Base-by-base conservation (phyloP, 2,113 vertebrate species). In the Galemys pyrenaicus region DNA sequence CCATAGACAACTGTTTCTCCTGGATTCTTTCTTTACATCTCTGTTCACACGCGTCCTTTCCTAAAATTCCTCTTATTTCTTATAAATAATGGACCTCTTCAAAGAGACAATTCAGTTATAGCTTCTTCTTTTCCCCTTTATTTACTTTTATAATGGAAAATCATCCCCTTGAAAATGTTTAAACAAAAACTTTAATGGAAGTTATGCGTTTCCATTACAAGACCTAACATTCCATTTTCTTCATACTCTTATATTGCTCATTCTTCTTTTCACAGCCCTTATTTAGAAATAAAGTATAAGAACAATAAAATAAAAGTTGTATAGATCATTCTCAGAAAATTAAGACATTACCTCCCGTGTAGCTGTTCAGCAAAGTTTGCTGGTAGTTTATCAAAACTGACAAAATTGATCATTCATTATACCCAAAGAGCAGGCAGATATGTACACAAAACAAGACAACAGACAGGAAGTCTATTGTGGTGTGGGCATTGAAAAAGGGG, bases 361-460 rank as follows among this genome's bases (percentile, higher is more conserved):
- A 13, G 1, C 26, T 58, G 5, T 11, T n/a, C 28, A 70, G 16
- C 35, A 70, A 82, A 82, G 3, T 35, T 87, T 49, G 26, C 35
- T 74, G 28, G 35, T 87, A 94, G 88, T 68, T 91, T 44, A 86
- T 88, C 39, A 95, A 62, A 71, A 74, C 26, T 94, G 46, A 74
- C 82, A 74, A 78, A 83, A 77, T 62, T 37, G 9, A 80, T 60
- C 26, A 20, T 56, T 89, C 54, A 10, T 88, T 22, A 64, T 3
- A 91, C 20, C 24, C 26, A 26, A 82, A 80, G 24, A 80, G n/a
- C 2, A 88, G n/a, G 19, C 24, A 91, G 75, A 41, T 19, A 10
- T 41, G 19, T 15, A 65, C 2, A 86, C 22, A 70, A 82, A 86
- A 64, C 30, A 78, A 86, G n/a, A 49, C 12, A 3, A 77, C 0